Conservation (phyloP, 2,113 vertebrate species). For the Dascyllus trimaculatus region DNA sequence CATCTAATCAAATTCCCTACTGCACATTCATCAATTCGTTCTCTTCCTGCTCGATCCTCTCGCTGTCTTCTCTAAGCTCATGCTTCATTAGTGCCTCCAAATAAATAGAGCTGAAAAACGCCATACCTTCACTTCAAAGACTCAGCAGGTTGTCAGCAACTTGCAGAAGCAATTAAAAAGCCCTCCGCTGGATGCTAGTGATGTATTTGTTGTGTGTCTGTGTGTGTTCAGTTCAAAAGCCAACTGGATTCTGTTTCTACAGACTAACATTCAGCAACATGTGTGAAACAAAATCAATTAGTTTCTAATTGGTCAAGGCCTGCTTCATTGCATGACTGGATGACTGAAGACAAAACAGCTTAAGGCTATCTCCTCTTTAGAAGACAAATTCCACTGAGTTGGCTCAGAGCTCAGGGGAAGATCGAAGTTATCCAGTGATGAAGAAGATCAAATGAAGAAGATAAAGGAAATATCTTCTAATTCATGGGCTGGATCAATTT, state of each 20-base stretch:
- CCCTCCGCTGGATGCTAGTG: conserved; percentile 37
- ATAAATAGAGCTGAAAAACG: conserved; percentile 56
- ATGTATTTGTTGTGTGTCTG: conserved; percentile 26
- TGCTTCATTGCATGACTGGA: conserved; percentile 12
- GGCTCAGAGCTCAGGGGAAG: background rate
- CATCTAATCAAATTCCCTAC: conserved; percentile 41
- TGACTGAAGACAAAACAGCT: conserved; percentile 29
- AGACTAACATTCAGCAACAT: conserved; percentile 18
- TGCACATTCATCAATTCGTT: conserved; percentile 42
- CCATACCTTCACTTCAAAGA: conserved; percentile 71
- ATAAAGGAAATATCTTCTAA: background rate
- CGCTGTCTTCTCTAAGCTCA: conserved; percentile 36
- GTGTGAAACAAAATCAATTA: conserved; percentile 30
- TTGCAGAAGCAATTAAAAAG: conserved; percentile 69
- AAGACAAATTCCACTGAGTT: background rate
- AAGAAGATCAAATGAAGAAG: background rate
- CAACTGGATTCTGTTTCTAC: conserved; percentile 39
- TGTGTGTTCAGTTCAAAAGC: conserved; percentile 29
- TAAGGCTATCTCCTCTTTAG: conserved; percentile 11
- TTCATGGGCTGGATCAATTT: background rate
- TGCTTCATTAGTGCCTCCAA: conserved; percentile 66
- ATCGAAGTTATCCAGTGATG: conserved; percentile 4
- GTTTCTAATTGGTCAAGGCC: conserved; percentile 47
- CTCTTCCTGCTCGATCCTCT: conserved; percentile 6
- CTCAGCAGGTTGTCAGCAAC: conserved; percentile 57